These are phyloP conservation scores for Melanostigma gelatinosum DNA, from an alignment of 2,113 vertebrate species.

Conservation along the genomic window DNA sequence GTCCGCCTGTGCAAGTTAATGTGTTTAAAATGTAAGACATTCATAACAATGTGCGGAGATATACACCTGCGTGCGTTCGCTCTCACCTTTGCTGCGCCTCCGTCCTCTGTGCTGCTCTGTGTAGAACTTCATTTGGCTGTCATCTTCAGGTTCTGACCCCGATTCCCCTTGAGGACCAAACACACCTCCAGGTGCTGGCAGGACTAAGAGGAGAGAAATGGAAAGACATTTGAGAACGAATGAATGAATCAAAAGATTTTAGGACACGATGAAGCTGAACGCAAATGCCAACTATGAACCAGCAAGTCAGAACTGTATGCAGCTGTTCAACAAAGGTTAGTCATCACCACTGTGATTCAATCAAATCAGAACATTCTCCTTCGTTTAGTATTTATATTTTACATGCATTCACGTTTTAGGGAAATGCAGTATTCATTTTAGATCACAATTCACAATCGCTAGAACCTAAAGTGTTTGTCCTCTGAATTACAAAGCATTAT, in stretches of 20 bases:
- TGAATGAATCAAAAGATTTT: conserved; percentile 12
- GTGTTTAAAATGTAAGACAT: conserved; percentile 31
- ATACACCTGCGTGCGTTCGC: background rate
- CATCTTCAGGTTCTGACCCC: conserved; percentile 92
- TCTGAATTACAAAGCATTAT: too few species aligned
- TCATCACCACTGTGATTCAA: background rate
- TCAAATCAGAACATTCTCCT: background rate
- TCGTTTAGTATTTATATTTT: too few species aligned
- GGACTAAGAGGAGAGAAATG: conserved; percentile 9
- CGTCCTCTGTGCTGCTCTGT: conserved; percentile 93
- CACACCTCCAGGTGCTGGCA: conserved; percentile 80
- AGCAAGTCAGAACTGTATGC: background rate
- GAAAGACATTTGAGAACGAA: conserved; percentile 23
- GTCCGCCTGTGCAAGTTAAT: conserved; percentile 15
- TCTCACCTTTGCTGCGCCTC: conserved; percentile 91
- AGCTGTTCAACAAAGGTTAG: background rate
- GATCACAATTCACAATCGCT: too few species aligned
- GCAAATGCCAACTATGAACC: background rate
- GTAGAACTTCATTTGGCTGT: conserved; percentile 94
- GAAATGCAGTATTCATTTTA: too few species aligned
- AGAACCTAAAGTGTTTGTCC: too few species aligned
- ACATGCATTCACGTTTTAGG: too few species aligned
- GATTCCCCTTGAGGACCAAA: conserved; percentile 91
- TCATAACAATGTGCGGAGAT: conserved; percentile 7
- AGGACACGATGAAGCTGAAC: background rate